A percentile compares a stretch with the other conserved stretches of the same genome.
phyloP scores from a whole-genome alignment of 2,888 invertebrate species.

The Ecdyonurus torrentis region DNA sequence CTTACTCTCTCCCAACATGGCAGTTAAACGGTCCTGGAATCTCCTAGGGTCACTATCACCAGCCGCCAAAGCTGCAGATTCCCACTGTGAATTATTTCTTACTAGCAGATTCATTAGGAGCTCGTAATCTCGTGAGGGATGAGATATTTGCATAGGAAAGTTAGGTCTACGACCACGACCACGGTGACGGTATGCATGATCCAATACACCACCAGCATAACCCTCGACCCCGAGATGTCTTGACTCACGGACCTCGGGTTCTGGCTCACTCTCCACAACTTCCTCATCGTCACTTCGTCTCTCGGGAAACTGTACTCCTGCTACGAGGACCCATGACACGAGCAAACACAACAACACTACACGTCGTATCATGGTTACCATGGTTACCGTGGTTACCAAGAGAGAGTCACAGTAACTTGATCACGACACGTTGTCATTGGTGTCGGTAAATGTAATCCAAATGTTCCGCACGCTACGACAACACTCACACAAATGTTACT shows the following conservation, averaged over 20 bases:
- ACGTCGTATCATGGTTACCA: background rate
- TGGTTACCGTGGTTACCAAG: background rate
- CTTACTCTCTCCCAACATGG: constrained; percentile 6
- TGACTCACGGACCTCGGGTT: background rate
- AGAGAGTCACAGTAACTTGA: background rate
- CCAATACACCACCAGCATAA: background rate
- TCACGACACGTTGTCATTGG: background rate
- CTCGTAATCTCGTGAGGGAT: background rate
- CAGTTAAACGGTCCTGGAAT: constrained; percentile 11
- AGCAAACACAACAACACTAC: background rate
- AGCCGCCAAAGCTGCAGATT: background rate
- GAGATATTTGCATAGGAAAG: background rate
- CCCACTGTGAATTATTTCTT: background rate
- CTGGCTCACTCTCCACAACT: background rate
- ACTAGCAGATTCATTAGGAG: background rate
- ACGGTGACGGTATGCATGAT: background rate
- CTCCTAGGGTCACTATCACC: constrained; percentile 9
- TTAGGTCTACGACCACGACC: background rate
- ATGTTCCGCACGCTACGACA: background rate
- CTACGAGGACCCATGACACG: background rate
- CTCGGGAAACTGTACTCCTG: background rate
- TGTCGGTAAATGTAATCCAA: background rate
- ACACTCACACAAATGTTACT: background rate
- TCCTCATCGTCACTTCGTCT: background rate
- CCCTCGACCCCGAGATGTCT: background rate